Conservation (phyloP, 2,888 invertebrate species). For the Andrena fulva region DNA sequence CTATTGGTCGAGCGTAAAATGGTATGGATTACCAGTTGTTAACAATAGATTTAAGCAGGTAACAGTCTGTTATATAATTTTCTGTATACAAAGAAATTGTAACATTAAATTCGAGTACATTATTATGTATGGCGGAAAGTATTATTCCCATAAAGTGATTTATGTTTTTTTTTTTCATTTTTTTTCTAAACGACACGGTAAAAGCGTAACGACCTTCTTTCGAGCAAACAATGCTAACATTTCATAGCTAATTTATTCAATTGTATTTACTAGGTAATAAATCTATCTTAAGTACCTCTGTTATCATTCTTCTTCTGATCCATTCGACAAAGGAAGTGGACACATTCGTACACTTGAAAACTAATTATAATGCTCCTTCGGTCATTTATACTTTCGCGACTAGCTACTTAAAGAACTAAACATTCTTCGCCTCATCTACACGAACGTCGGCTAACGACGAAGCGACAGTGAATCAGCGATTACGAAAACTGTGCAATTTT, state of each 20-base stretch:
- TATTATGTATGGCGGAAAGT: slow-evolving; percentile 51
- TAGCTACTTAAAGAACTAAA: neutral
- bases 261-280: slow-evolving; percentile 77
- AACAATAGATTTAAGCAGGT: slow-evolving; percentile 60
- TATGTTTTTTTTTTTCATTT: slow-evolving; percentile 45
- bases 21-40: slow-evolving; percentile 59
- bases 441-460: neutral
- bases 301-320: slow-evolving; percentile 40
- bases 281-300: slow-evolving; percentile 59
- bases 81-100: slow-evolving; percentile 57
- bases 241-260: slow-evolving; percentile 76
- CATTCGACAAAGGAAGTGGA: neutral
- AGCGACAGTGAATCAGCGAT: neutral
- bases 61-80: slow-evolving; percentile 57
- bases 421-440: slow-evolving; percentile 12
- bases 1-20: slow-evolving; percentile 42
- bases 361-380: slow-evolving; percentile 20
- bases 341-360: slow-evolving; percentile 18
- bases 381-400: neutral
- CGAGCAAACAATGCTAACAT: slow-evolving; percentile 56
- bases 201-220: slow-evolving; percentile 49
- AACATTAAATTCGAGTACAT: slow-evolving; percentile 60
- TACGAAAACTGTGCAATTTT: slow-evolving; percentile 37
- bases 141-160: slow-evolving; percentile 47
- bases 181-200: slow-evolving; percentile 44